Evolutionary conservation across 2,797 vertebrate genomes (phyloP), one percentile per base, ranked within the genome.

Genomic region (Crossoptilon crossoptilon): DNA sequence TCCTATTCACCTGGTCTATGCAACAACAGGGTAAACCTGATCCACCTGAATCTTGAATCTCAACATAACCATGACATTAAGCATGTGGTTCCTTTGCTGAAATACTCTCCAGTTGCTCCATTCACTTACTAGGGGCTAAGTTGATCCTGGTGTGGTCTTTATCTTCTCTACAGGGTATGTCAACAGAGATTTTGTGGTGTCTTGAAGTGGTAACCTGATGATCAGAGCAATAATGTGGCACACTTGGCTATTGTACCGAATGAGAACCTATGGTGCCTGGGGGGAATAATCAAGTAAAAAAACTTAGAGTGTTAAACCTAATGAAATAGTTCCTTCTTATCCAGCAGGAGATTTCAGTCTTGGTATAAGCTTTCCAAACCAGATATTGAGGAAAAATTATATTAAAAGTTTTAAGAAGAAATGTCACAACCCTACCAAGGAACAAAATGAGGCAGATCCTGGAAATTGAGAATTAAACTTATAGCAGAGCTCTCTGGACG

Each of bases 61-160:
- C 48, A n/a, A 19, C 3, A 35, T 29, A 63, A 84, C 70, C n/a
- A 7, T 13, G 46, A 51, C n/a, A 27, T 1, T 14, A 31, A 68
- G 10, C 4, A 3, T 26, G 49, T 41, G 41, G 16, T 72, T 39
- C 10, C 1, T 66, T 87, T 0, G 0, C 22, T 63, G 55, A 67
- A 56, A 89, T 55, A 21, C 16, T 43, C 9, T 70, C 31, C 29
- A 11, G 48, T 79, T 80, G 14, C 16, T 69, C 53, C 14, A 2
- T 68, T 82, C 37, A 14, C 2, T 5, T 11, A 23, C 26, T n/a
- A 48, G 6, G 17, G 6, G 37, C 37, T 18, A 68, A 64, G 41
- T 5, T 66, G 46, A 29, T 18, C 15, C 10, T 62, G 44, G 23
- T 69, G 49, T 69, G 44, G 3, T 37, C 37, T 55, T 5, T 74